Base-by-base conservation (phyloP, 2,797 vertebrate genomes). In the Sebastes nivosus region DNA sequence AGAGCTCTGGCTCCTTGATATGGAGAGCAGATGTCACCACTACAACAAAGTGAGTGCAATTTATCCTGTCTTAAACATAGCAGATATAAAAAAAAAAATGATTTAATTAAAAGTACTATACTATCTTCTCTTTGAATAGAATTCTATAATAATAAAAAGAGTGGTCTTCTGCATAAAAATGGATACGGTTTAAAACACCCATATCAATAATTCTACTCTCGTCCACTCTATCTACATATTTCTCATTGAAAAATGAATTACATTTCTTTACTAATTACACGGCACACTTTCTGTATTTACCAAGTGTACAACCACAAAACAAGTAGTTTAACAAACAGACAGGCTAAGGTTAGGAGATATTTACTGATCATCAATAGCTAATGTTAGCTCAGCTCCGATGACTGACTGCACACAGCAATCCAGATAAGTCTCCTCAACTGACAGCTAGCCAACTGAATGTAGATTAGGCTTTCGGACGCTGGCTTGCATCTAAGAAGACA, bases 351-450 rank as follows among this genome's bases (percentile, higher is more conserved):
- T 3, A 29, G 18, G 5, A 57, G 11, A 1, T 20, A 60, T 60
- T 36, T 7, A 61, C 22, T 54, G 30, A 42, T 42, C 18, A 38
- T 65, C 13, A 32, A 20, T 8, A 12, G 0, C 14, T 72, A 54
- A 46, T 0, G 0, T 55, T 55, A 68, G 16, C 24, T 57, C 13
- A n/a, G 16, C 11, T 0, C 12, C 18, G 5, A 2, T 55, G 3
- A 63, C 4, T 57, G 32, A 32, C 20, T 4, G 8, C 29, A 14
- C 6, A 0, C 18, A 67, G 20, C 3, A n/a, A 29, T 27, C 10
- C 14, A 25, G 34, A 60, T 32, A 34, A 12, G 2, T 52, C 20
- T 36, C 9, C 14, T 74, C 16, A 46, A 22, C 24, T 61, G 30
- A 54, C 36, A 12, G 12, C 14, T 54, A 27, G 18, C 22, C 59